These are phyloP conservation scores for Anoura caudifer DNA, from an alignment of 2,113 vertebrate species.

Conservation along the genomic window DNA sequence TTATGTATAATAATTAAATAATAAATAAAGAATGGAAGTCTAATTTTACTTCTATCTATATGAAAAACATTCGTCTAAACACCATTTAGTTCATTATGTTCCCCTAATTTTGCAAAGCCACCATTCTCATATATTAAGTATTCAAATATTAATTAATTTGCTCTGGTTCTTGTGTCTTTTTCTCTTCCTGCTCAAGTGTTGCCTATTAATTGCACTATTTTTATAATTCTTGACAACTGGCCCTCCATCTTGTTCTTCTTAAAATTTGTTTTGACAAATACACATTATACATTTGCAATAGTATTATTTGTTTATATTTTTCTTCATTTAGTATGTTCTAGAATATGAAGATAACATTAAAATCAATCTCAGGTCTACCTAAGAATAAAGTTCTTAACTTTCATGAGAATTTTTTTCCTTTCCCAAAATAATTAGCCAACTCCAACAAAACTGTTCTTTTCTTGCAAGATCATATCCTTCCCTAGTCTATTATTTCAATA, in stretches of 20 bases:
- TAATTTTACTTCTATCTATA: neutral
- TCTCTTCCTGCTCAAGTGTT: neutral
- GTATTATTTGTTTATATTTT: neutral
- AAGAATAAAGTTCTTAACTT: neutral
- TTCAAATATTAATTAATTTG: neutral
- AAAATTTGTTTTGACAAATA: neutral
- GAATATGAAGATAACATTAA: neutral
- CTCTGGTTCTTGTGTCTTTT: neutral
- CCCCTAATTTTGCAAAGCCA: neutral
- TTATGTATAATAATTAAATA: neutral
- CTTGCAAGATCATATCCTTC: neutral
- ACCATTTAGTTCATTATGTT: neutral
- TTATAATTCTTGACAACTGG: neutral
- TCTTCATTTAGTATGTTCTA: neutral
- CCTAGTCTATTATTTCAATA: neutral
- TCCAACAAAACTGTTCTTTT: neutral
- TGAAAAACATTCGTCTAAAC: neutral
- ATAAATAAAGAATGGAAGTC: neutral
- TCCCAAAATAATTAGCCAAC: neutral
- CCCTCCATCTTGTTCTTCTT: neutral
- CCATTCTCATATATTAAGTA: neutral
- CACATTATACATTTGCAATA: neutral
- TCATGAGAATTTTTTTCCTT: neutral
- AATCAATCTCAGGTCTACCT: neutral
- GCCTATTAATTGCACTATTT: neutral